A percentile compares a stretch with the other conserved stretches of the same genome.
Evolutionary conservation across 2,797 vertebrate species (phyloP).

Genomic region (Alectoris magna): DNA sequence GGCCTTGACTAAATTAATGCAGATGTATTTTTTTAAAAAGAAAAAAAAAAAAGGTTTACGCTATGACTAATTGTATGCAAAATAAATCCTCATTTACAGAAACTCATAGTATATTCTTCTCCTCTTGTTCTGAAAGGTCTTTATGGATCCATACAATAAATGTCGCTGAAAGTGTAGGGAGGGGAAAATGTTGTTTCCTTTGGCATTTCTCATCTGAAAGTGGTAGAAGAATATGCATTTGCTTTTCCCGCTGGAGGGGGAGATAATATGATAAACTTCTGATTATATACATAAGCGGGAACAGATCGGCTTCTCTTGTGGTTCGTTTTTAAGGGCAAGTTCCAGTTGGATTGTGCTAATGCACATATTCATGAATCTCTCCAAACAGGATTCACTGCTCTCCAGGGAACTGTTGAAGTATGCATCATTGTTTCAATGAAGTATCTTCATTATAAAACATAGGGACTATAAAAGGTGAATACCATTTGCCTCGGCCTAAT

Average conservation of each 20-base stretch:
- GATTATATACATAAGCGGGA: slow-evolving; percentile 84
- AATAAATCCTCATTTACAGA: slow-evolving; percentile 59
- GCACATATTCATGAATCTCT: slow-evolving; percentile 88
- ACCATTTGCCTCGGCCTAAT: slow-evolving; percentile 78
- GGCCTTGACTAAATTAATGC: slow-evolving; percentile 62
- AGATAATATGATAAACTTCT: slow-evolving; percentile 84
- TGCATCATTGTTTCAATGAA: slow-evolving; percentile 87
- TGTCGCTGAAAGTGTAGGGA: background rate
- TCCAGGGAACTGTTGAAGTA: slow-evolving; percentile 84
- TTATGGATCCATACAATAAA: slow-evolving; percentile 36
- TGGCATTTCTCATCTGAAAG: slow-evolving; percentile 66
- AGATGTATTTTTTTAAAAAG: slow-evolving; percentile 23
- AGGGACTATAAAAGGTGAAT: slow-evolving; percentile 83
- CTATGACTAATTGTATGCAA: slow-evolving; percentile 39
- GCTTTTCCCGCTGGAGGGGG: slow-evolving; percentile 71
- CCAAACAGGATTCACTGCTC: slow-evolving; percentile 84
- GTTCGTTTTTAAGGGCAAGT: slow-evolving; percentile 81
- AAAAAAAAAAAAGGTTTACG: slow-evolving; percentile 8
- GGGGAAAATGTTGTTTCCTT: slow-evolving; percentile 61
- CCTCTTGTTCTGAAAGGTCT: slow-evolving; percentile 46
- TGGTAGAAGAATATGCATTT: slow-evolving; percentile 61
- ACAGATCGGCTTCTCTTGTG: slow-evolving; percentile 82
- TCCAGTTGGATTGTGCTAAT: slow-evolving; percentile 84
- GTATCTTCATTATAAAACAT: slow-evolving; percentile 87
- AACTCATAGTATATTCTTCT: slow-evolving; percentile 2